Base-by-base conservation (phyloP, 2,888 invertebrate genomes). In the Xestobium rufovillosum region DNA sequence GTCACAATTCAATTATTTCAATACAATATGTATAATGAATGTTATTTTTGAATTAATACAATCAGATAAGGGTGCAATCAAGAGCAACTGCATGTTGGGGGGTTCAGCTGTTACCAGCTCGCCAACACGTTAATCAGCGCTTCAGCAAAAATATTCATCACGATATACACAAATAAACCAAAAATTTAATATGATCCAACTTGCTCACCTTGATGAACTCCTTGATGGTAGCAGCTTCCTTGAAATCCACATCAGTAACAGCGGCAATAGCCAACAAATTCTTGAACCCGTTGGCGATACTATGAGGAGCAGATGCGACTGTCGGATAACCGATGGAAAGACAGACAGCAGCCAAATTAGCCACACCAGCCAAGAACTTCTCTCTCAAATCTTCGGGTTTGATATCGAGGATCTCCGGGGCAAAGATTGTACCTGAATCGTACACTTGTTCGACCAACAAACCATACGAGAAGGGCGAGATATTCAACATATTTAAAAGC, bases 391-490 rank as follows among this genome's bases (percentile, higher is more conserved):
- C 97, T 62, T 95, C 96, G 6, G 92, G 89, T 60, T 92, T 96
- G 69, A 99, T 97, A 72, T 99, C 97, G 58, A 99, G 73, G 59
- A 99, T 92, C 50, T 84, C 86, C 1, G 98, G 97, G 11, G 90
- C 86, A 67, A 97, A 99, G 60, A 96, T 86, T 51, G 96, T 95
- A 39, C 98, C 98, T 45, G 92, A 92, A 66, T 99, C 98, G 57
- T 96, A 99, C 2, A 99, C 97, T 77, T 87, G 87, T 67, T 88
- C 87, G 45, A 99, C 91, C 27, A 87, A 72, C 56, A 99, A 77
- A 73, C 98, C 98, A 61, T 98, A 99, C 34, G 94, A 92, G 76
- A 99, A 99, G 33, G 98, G 98, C 65, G 95, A 96, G 69, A 99
- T 96, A 76, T 95, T 95, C 75, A 99, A 80, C 98, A 99, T 98